A percentile compares a stretch with the other conserved stretches of the same genome.
phyloP scores from a whole-genome alignment of 53 echinoderm and acorn worm genomes.

The Temnopleurus reevesii region DNA sequence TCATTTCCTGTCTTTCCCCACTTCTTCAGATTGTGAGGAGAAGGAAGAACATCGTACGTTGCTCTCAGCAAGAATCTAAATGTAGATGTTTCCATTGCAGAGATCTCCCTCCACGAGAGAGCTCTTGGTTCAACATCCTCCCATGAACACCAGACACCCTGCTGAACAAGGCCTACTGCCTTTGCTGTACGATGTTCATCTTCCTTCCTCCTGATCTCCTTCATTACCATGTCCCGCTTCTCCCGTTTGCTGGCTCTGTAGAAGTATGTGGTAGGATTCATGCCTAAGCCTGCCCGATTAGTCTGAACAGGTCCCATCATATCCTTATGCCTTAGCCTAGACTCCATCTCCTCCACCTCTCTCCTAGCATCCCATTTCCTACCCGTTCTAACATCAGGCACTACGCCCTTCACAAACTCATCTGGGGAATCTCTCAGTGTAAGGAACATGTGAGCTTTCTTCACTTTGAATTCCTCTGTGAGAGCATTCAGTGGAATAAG shows the following conservation, averaged over 20 bases:
- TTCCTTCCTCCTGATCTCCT: neutral
- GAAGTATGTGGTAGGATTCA: neutral
- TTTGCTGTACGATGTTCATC: neutral
- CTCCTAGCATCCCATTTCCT: neutral
- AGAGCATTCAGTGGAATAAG: neutral
- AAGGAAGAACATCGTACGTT: neutral
- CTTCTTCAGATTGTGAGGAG: slow-evolving; percentile 21
- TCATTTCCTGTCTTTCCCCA: neutral
- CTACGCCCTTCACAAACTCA: neutral
- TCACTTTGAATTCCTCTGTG: neutral
- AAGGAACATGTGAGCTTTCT: neutral
- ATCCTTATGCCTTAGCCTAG: neutral
- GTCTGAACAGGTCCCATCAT: neutral
- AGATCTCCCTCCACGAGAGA: too few relatives aligned
- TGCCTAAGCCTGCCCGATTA: neutral
- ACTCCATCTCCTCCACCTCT: neutral
- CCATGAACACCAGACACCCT: neutral
- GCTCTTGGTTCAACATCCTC: neutral
- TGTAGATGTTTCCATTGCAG: too few relatives aligned
- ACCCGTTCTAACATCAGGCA: neutral
- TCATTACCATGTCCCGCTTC: neutral
- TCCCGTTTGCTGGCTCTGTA: neutral
- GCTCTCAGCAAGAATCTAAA: too few relatives aligned
- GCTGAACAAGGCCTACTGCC: neutral
- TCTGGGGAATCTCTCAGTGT: neutral